Evolutionary conservation across 53 echinoderm and acorn worm genomes (phyloP), one percentile per base, ranked within the genome.

Genomic region (Glandiceps talaboti): DNA sequence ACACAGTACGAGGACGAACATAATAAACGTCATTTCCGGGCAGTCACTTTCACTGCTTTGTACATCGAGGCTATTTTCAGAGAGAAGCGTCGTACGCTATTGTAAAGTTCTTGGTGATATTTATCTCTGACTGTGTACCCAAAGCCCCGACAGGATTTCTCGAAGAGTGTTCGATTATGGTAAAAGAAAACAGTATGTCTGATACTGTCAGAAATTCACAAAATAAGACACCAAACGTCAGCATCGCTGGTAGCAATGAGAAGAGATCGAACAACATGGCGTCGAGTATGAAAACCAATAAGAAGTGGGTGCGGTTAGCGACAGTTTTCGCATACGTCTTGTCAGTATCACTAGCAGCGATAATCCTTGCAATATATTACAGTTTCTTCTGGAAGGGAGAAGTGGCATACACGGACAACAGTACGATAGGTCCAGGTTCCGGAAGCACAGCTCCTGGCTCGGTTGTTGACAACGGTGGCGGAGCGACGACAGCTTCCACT

Each of bases 281-380:
- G 1, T 88, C 86, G 32, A 90, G 84, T 75, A 84, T 92, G 74
- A 95, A 95, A 82, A 90, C 95, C 81, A 95, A 95, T 84, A 95
- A 95, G 87, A 95, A 92, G 78, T 95, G 95, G 92, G 90, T 95
- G 33, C 88, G 95, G 12, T 86, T 95, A 29, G 95, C 95, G 29
- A 95, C 95, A 25, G 95, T 95, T 29, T 92, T 95, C 75, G 95
- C 95, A 26, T 95, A 95, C 74, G 92, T 95, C 26, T 82, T 95
- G 1, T 95, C 95, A 0, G 95, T 95, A 10, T 95, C 95, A 1
- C 73, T 95, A 77, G 95, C 92, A 28, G 95, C 95, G 26, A 92
- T 95, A 28, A 90, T 95, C 14, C 83, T 95, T 77, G 95, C 95
- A 25, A 92, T 95, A 31, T 95, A 95, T 32, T 95, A 95, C 82